Base-by-base conservation (phyloP, 2,113 vertebrate genomes). In the Arothron firmamentum region DNA sequence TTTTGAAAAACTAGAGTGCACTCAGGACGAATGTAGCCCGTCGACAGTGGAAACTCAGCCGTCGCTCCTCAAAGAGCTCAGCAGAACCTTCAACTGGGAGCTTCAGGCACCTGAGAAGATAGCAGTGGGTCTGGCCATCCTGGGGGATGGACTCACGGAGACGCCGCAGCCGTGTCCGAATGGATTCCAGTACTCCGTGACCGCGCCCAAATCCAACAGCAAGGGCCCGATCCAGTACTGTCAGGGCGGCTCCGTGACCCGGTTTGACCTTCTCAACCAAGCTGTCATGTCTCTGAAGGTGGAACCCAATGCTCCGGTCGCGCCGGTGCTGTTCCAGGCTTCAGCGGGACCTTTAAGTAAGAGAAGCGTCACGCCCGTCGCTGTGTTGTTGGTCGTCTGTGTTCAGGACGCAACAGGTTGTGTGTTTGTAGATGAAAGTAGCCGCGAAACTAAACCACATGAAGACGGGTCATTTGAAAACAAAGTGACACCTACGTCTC, bases 11-110 rank as follows among this genome's bases (percentile, higher is more conserved):
- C 68, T 88, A 98, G 94, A 93, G 72, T 97, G 94, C 59, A 87
- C 88, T 7, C 82, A 82, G 16, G 85, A 88, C 38, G 46, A 28
- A 0, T 97, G 94, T 81, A 92, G 78, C 45, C 91, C 91, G 0
- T 65, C 84, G 38, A 85, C 87, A 13, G 79, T 90, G 17, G 69
- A 71, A 38, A 84, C 91, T 48, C 89, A 92, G 49, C 65, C 88
- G 20, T 62, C 56, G 0, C 43, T 77, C n/a, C 72, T 95, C 11
- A 80, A 86, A 34, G 51, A 66, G 38, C 88, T 96, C 70, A 84
- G 90, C 65, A 90, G 88, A 56, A 93, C 89, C 31, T 95, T 91
- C 62, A 50, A 46, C 63, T 96, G 93, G 94, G 72, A 91, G 0
- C 70, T 94, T 60, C 90, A 73, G 16, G 90, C 90, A 0, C 89